These are phyloP conservation scores for Pogona vitticeps DNA, from an alignment of 2,113 vertebrate species.

Conservation along the genomic window DNA sequence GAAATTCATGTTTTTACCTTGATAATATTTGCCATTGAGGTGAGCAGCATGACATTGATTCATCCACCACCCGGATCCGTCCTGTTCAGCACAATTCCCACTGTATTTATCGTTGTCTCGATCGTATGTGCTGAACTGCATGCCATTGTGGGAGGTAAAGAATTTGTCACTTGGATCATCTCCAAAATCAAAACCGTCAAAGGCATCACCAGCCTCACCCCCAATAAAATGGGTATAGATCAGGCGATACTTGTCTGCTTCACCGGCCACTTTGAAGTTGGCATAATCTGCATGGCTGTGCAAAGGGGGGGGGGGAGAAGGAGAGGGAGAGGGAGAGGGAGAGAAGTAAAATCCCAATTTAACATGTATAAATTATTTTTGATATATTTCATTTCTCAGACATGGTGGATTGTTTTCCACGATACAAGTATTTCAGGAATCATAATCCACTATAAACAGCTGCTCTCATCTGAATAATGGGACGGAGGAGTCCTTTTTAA, in stretches of 20 bases:
- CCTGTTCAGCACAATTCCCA: conserved; percentile 90
- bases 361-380: background rate
- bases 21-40: conserved; percentile 93
- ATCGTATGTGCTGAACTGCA: conserved; percentile 92
- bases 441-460: background rate
- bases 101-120: conserved; percentile 89
- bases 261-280: conserved; percentile 83
- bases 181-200: conserved; percentile 88
- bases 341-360: background rate
- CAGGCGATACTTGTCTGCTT: conserved; percentile 88
- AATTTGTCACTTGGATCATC: conserved; percentile 89
- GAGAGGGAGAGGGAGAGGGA: too few relatives aligned
- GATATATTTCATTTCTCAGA: background rate
- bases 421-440: background rate
- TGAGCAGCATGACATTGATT: conserved; percentile 94
- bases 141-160: conserved; percentile 90
- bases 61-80: conserved; percentile 99
- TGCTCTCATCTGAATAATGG: background rate
- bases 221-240: conserved; percentile 84
- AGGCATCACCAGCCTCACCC: conserved; percentile 91
- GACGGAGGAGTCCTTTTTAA: background rate
- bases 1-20: conserved; percentile 65
- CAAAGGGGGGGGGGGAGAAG: conserved; percentile 13
- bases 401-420: background rate
- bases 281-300: conserved; percentile 89